Evolutionary conservation across 2,113 vertebrate genomes (phyloP), one percentile per base, ranked within the genome.

Genomic region (Gulo gulo): DNA sequence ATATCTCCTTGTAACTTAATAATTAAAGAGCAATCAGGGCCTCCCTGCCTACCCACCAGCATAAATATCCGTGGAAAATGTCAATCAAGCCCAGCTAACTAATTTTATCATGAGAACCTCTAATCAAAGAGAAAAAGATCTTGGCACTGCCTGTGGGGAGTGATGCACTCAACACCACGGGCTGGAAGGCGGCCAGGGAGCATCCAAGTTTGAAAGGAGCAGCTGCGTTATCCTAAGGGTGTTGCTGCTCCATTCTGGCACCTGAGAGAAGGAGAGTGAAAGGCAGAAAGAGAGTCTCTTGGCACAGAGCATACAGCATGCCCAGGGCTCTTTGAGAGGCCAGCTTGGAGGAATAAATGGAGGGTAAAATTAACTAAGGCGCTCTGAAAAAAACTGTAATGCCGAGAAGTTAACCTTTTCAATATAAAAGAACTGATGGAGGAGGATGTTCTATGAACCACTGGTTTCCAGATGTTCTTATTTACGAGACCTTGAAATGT

Each of bases 11-110:
- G 59, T 88, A 97, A 93, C n/a, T 96, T 95, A 91, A 61, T 95
- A 81, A 96, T 97, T 93, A 97, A 95, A 94, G 67, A 88, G 78
- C 42, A 52, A 69, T 82, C 50, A 88, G 59, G 20, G 29, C n/a
- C 59, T 83, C 21, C 69, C 57, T 20, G 26, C 50, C 61, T 88
- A 82, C 9, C 20, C 47, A 79, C n/a, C 29, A 92, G 91, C 73
- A 89, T 24, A 95, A 88, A 94, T 86, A 94, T n/a, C 63, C 65
- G 79, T 88, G 36, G 42, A 93, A 96, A 94, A 79, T 21, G 93
- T 88, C 88, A 93, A n/a, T 89, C 81, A 92, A 96, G 50, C 6
- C 39, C 14, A 5, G 61, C 65, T 87, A 79, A 57, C 81, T 95
- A 61, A 61, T 88, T 97, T 83, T 91, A 95, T 91, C 52, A 85